phyloP scores from a whole-genome alignment of 2,113 vertebrate genomes.

The Chaetorhynchus papuensis region DNA sequence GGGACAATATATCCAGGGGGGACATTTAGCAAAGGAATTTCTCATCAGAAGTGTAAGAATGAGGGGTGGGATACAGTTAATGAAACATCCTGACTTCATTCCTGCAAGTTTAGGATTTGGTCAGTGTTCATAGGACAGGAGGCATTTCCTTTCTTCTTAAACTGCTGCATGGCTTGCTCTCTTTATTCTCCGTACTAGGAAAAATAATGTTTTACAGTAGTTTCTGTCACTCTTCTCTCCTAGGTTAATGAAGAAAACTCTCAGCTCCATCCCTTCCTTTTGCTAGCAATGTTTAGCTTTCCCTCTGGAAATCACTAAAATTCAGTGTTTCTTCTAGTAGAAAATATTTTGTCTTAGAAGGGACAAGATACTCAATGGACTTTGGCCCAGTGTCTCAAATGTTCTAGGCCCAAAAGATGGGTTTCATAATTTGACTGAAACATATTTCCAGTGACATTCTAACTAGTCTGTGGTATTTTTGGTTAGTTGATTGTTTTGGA shows the following conservation, averaged over 20 bases:
- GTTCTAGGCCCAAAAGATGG: background rate
- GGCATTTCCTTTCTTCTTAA: background rate
- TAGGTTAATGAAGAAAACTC: background rate
- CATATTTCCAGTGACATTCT: background rate
- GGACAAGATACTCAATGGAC: background rate
- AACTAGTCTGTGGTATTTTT: background rate
- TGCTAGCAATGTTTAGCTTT: background rate
- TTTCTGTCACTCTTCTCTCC: background rate
- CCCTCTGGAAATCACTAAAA: background rate
- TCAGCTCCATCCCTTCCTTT: background rate
- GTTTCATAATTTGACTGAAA: background rate
- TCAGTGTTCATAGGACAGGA: background rate
- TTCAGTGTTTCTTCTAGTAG: background rate
- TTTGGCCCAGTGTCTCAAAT: background rate
- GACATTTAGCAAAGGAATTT: background rate
- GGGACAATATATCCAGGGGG: background rate
- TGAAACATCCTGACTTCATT: background rate
- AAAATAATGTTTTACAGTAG: background rate
- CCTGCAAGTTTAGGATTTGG: background rate
- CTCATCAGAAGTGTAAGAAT: background rate
- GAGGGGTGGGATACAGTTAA: background rate
- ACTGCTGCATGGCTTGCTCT: background rate
- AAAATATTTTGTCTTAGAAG: background rate
- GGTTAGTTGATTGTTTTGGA: background rate
- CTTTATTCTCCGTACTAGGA: background rate